Evolutionary conservation across 2,797 vertebrate genomes (phyloP).

Genomic region (Rhinoraja longicauda): DNA sequence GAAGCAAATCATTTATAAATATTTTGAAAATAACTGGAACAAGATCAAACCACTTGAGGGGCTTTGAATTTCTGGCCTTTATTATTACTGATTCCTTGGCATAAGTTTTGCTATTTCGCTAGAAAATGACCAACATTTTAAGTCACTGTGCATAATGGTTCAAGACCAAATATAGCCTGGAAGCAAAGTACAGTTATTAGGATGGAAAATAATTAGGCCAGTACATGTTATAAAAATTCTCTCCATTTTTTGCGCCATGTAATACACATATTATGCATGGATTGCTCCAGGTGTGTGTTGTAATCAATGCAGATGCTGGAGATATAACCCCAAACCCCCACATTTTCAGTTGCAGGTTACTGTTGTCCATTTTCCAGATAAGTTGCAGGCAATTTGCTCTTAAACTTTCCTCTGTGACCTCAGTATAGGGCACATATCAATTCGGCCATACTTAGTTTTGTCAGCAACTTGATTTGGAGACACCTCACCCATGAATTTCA

Average conservation of each 20-base stretch:
- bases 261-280: neutral
- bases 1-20: neutral
- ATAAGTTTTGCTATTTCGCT: neutral
- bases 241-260: neutral
- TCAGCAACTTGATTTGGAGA: neutral
- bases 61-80: neutral
- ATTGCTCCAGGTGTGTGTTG: neutral
- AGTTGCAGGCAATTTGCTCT: neutral
- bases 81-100: neutral
- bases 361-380: neutral
- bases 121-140: neutral
- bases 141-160: neutral
- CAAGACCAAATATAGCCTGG: neutral
- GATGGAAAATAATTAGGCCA: neutral
- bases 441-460: neutral
- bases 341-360: neutral
- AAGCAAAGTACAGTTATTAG: neutral
- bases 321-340: neutral
- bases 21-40: neutral
- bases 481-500: too few species aligned
- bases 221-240: neutral
- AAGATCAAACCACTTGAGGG: neutral
- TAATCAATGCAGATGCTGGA: neutral
- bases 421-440: neutral
- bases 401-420: neutral